Conservation (phyloP, 2,888 invertebrate species). For the Acanthosoma haemorrhoidale region DNA sequence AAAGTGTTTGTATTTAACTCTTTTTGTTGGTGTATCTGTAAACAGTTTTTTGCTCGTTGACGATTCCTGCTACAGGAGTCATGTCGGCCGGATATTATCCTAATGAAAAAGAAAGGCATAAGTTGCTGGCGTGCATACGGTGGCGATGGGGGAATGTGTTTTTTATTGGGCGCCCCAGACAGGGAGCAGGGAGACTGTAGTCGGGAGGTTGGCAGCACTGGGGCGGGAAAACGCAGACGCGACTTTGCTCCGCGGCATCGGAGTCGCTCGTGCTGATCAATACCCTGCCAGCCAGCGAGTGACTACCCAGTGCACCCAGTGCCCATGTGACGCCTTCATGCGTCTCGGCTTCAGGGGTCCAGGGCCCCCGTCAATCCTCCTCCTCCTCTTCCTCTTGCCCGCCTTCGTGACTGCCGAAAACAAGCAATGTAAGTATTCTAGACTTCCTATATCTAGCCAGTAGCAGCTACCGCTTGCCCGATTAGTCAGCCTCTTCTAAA, state of each 20-base stretch:
- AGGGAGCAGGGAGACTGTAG: too few relatives aligned
- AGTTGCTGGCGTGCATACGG: too few relatives aligned
- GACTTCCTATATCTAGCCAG: neutral
- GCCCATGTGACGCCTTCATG: slow-evolving; percentile 20
- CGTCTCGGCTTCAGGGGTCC: slow-evolving; percentile 23
- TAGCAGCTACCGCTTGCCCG: too few relatives aligned
- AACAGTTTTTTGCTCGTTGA: too few relatives aligned
- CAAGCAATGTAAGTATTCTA: slow-evolving; percentile 16
- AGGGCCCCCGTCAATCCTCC: slow-evolving; percentile 13
- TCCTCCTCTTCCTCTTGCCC: slow-evolving; percentile 11
- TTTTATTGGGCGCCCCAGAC: too few relatives aligned
- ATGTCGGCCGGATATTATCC: too few relatives aligned
- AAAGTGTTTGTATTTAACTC: too few relatives aligned
- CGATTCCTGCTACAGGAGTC: too few relatives aligned
- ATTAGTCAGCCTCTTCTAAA: neutral
- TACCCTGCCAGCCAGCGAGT: neutral
- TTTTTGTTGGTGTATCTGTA: too few relatives aligned
- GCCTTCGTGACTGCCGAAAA: neutral
- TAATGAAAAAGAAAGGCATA: too few relatives aligned
- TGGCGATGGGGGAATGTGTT: too few relatives aligned
- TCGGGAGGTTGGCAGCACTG: neutral
- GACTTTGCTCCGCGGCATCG: neutral
- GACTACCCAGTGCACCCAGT: neutral
- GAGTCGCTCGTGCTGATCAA: neutral
- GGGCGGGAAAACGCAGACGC: neutral